phyloP scores from a whole-genome alignment of 1,140 invertebrate species.

The Arctopsyche grandis region DNA sequence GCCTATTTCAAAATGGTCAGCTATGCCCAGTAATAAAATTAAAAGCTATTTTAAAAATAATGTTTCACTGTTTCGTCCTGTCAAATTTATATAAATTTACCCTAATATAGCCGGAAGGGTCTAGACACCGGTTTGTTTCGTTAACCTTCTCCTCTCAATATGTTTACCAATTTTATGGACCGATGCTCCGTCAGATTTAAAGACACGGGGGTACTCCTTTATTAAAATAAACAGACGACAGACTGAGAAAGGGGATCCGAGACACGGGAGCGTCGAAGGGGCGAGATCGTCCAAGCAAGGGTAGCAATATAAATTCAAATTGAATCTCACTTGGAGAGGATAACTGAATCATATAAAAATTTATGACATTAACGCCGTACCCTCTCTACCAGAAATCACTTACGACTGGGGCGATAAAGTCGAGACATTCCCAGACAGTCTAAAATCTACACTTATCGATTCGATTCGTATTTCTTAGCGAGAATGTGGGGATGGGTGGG shows the following conservation, averaged over 20 bases:
- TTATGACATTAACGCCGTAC: conserved; percentile 50
- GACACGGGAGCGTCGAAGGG: background rate
- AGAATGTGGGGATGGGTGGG: no score
- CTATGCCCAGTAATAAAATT: no score
- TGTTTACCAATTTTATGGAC: no score
- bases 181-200: background rate
- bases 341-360: conserved; percentile 55
- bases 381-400: conserved; percentile 51
- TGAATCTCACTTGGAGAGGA: conserved; percentile 52
- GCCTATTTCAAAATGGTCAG: no score
- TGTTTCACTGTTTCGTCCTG: no score
- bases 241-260: background rate
- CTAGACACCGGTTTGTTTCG: no score
- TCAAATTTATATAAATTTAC: no score
- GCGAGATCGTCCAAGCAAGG: conserved; percentile 23
- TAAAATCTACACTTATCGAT: background rate
- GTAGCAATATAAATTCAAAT: conserved; percentile 55
- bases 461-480: background rate
- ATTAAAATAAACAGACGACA: conserved; percentile 43
- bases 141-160: no score
- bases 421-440: background rate
- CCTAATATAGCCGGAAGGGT: no score
- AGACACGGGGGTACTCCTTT: conserved; percentile 19
- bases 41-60: no score
- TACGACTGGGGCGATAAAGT: conserved; percentile 31